Percentiles rank a stretch among this genome's conserved stretches.
Conservation (phyloP, 2,888 invertebrate species). For the Amphipyra tragopoginis region DNA sequence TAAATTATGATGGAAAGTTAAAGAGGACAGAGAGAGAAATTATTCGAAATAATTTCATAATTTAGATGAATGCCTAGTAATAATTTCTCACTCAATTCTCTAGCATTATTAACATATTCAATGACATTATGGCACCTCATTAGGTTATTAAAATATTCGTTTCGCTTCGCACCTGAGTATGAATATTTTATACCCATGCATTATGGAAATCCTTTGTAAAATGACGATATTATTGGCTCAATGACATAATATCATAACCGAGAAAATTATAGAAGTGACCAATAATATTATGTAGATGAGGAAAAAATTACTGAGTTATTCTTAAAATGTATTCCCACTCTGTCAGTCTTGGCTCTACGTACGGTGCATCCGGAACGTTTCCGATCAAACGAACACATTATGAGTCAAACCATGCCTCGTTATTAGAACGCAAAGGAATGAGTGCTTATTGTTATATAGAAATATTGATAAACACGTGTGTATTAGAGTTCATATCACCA, state of each 20-base stretch:
- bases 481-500: constrained; percentile 50
- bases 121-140: constrained; percentile 17
- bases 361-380: constrained; percentile 40
- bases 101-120: constrained; percentile 5
- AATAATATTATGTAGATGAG: too few species aligned
- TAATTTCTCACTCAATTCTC: neutral
- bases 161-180: constrained; percentile 20
- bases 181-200: constrained; percentile 15
- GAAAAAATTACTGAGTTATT: too few species aligned
- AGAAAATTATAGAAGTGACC: too few species aligned
- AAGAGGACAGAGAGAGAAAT: too few species aligned
- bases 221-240: too few species aligned
- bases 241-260: too few species aligned
- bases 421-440: constrained; percentile 30
- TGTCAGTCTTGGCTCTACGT: neutral
- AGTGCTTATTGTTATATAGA: constrained; percentile 35
- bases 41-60: neutral
- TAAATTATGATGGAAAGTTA: too few species aligned
- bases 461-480: constrained; percentile 48
- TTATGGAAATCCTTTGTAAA: neutral
- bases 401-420: constrained; percentile 38
- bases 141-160: constrained; percentile 33
- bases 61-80: neutral
- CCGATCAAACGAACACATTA: constrained; percentile 37
- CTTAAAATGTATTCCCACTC: neutral